Percentiles rank a stretch among this genome's conserved stretches.
phyloP scores from a whole-genome alignment of 2,113 vertebrate genomes.

The Phylloscopus trochilus region DNA sequence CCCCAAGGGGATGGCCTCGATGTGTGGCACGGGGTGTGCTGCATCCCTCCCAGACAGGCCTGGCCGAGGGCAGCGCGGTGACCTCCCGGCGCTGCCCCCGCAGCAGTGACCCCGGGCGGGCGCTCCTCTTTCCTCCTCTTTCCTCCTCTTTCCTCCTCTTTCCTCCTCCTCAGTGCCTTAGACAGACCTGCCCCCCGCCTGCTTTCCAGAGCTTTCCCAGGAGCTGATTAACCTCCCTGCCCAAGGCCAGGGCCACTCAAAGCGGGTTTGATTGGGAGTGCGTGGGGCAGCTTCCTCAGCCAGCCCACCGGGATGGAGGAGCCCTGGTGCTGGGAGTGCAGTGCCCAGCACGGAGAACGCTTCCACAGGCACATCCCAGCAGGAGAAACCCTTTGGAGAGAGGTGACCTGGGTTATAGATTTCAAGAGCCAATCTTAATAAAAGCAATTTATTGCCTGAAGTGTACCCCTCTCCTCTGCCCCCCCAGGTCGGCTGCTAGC shows the following conservation, averaged over 20 bases:
- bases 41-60: background rate
- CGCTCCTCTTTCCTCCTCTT: background rate
- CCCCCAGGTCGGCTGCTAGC: too few relatives aligned
- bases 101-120: background rate
- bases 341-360: accelerated
- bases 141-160: background rate
- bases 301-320: background rate
- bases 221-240: constrained; percentile 13
- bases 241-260: accelerated
- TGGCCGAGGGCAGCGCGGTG: too few relatives aligned
- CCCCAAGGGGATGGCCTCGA: background rate
- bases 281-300: too few relatives aligned
- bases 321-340: accelerated
- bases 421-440: too few relatives aligned
- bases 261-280: background rate
- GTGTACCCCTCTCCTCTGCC: too few relatives aligned
- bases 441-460: too few relatives aligned
- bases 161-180: background rate
- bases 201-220: constrained; percentile 15
- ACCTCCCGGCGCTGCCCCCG: background rate
- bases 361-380: accelerated
- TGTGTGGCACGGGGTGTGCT: background rate
- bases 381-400: accelerated
- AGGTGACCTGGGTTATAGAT: accelerated
- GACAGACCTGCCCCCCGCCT: background rate